A percentile compares a stretch with the other conserved stretches of the same genome.
phyloP scores from a whole-genome alignment of 2,888 invertebrate genomes.

The Tenthredo amoena region DNA sequence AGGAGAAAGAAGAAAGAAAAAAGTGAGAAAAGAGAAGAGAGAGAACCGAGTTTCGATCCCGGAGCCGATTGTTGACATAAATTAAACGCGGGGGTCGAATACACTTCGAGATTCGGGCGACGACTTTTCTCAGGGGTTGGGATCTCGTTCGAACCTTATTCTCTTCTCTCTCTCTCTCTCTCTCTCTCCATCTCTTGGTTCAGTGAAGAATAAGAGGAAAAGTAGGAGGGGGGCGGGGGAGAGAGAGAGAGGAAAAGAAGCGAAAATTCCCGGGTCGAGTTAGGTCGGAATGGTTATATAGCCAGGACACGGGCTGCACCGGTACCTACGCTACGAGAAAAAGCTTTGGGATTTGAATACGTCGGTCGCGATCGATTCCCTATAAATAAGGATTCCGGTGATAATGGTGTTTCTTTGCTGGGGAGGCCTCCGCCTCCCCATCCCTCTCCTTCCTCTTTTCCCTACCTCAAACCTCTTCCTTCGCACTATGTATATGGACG shows the following conservation, averaged over 20 bases:
- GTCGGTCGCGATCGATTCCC: slow-evolving; percentile 68
- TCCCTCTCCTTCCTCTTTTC: neutral
- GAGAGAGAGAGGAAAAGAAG: neutral
- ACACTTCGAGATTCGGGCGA: slow-evolving; percentile 43
- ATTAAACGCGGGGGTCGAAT: slow-evolving; percentile 48
- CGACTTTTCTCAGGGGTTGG: slow-evolving; percentile 19
- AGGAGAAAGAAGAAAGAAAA: neutral
- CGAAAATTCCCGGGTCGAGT: slow-evolving; percentile 34
- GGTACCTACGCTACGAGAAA: slow-evolving; percentile 47
- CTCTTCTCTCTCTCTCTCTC: neutral
- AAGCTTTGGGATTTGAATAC: slow-evolving; percentile 69
- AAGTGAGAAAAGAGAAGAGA: neutral
- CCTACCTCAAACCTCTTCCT: neutral
- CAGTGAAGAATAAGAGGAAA: neutral
- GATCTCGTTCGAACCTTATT: slow-evolving; percentile 15
- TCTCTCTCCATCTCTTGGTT: neutral
- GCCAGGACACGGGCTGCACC: slow-evolving; percentile 31
- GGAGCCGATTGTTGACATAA: slow-evolving; percentile 49
- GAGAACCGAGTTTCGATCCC: slow-evolving; percentile 31
- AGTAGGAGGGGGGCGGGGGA: neutral
- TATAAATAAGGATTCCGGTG: slow-evolving; percentile 74
- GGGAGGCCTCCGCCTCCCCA: slow-evolving; percentile 8
- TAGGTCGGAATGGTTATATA: slow-evolving; percentile 16
- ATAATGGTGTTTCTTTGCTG: slow-evolving; percentile 65
- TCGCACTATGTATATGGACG: slow-evolving; percentile 1